phyloP scores from a whole-genome alignment of 2,888 invertebrate genomes.

The Erannis defoliaria region DNA sequence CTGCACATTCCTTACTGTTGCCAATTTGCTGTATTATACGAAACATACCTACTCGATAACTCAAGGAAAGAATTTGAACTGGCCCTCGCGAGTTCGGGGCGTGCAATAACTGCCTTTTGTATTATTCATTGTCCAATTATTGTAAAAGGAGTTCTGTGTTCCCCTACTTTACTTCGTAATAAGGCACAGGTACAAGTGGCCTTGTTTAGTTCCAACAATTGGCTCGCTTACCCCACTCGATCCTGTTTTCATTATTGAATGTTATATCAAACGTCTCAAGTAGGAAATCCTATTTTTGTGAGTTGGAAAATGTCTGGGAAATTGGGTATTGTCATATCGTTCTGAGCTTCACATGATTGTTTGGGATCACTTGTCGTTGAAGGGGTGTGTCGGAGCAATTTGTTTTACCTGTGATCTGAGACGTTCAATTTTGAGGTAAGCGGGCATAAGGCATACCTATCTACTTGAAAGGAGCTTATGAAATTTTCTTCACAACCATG shows the following conservation, averaged over 20 bases:
- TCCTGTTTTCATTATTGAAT: slow-evolving; percentile 74
- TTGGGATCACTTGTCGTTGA: slow-evolving; percentile 24
- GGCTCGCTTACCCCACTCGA: slow-evolving; percentile 61
- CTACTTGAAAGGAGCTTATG: slow-evolving; percentile 8
- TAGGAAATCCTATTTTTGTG: slow-evolving; percentile 43
- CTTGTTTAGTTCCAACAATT: slow-evolving; percentile 74
- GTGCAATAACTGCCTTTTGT: slow-evolving; percentile 82
- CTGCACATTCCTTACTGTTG: slow-evolving; percentile 12
- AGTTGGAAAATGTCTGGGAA: slow-evolving; percentile 32
- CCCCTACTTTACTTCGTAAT: slow-evolving; percentile 51
- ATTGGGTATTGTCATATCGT: slow-evolving; percentile 32
- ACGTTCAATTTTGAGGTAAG: slow-evolving; percentile 15
- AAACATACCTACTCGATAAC: slow-evolving; percentile 36
- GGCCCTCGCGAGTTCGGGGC: slow-evolving; percentile 71
- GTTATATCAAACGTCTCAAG: slow-evolving; percentile 67
- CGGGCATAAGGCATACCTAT: not conserved
- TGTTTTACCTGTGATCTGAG: slow-evolving; percentile 22
- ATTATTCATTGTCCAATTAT: slow-evolving; percentile 87
- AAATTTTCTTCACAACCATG: not conserved
- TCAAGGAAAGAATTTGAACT: slow-evolving; percentile 52
- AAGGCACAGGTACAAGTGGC: slow-evolving; percentile 62
- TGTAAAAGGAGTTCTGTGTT: slow-evolving; percentile 83
- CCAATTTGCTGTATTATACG: slow-evolving; percentile 29
- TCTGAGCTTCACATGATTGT: slow-evolving; percentile 19
- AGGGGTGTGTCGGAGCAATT: slow-evolving; percentile 15